Evolutionary conservation across 2,888 invertebrate species (phyloP).

Genomic region (Lymantria monacha): DNA sequence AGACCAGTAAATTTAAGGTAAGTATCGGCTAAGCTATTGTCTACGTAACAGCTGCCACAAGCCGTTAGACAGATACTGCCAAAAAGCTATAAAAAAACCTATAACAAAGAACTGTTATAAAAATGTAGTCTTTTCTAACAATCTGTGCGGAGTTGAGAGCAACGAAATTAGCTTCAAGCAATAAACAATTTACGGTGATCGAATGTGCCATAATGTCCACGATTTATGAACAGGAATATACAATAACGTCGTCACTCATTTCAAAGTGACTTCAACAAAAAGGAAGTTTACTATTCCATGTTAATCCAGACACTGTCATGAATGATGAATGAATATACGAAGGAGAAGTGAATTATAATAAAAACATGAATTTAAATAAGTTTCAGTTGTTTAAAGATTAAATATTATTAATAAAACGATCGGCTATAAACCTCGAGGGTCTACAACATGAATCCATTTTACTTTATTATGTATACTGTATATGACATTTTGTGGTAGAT

Average conservation of each 20-base stretch:
- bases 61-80: too few species aligned
- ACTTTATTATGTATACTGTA: slow-evolving; percentile 13
- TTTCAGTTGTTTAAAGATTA: not conserved
- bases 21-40: too few species aligned
- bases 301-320: slow-evolving; percentile 4
- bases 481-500: slow-evolving; percentile 11
- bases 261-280: slow-evolving; percentile 1
- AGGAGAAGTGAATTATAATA: slow-evolving; percentile 15
- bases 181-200: slow-evolving; percentile 38
- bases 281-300: slow-evolving; percentile 15
- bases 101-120: slow-evolving; percentile 7
- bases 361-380: not conserved
- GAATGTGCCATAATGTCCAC: slow-evolving; percentile 6
- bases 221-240: slow-evolving; percentile 25
- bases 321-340: slow-evolving; percentile 10
- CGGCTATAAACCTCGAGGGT: not conserved
- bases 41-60: too few species aligned
- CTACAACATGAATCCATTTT: slow-evolving; percentile 5
- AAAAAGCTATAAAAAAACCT: not conserved
- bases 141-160: slow-evolving; percentile 17
- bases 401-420: not conserved
- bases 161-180: slow-evolving; percentile 35
- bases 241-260: slow-evolving; percentile 15
- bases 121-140: slow-evolving; percentile 2
- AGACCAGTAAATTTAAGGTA: not conserved